Evolutionary conservation across 2,888 invertebrate species (phyloP).

Genomic region (Marasmarcha lunaedactyla): DNA sequence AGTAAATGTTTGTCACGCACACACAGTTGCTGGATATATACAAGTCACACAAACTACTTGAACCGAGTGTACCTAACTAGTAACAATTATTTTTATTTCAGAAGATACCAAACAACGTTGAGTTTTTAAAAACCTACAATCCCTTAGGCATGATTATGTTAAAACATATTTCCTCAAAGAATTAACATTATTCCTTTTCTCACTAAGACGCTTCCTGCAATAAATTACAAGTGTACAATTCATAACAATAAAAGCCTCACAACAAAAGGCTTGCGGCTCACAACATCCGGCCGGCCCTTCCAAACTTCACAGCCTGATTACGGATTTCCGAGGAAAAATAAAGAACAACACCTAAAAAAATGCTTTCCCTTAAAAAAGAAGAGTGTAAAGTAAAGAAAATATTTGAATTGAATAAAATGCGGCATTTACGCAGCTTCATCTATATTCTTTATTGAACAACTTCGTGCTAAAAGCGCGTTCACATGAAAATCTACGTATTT

Average conservation of each 20-base stretch:
- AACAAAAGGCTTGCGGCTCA: conserved; percentile 68
- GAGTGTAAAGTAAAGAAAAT: no score
- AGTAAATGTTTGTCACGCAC: no score
- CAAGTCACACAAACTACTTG: no score
- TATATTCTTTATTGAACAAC: background rate
- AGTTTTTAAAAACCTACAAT: no score
- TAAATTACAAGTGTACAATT: conserved; percentile 72
- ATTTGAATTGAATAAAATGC: no score
- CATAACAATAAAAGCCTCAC: conserved; percentile 67
- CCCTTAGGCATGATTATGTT: conserved; percentile 7
- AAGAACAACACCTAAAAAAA: conserved; percentile 46
- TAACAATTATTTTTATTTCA: no score
- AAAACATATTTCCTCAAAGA: conserved; percentile 66
- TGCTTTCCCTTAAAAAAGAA: no score
- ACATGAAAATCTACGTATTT: conserved; percentile 55
- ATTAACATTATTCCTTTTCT: conserved; percentile 63
- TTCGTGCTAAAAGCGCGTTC: conserved; percentile 23
- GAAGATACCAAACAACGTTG: no score
- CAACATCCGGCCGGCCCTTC: conserved; percentile 68
- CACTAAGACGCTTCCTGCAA: conserved; percentile 67
- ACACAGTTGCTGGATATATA: no score
- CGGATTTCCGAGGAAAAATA: conserved; percentile 66
- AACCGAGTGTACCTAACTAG: no score
- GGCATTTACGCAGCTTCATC: background rate
- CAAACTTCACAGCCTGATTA: conserved; percentile 69